phyloP scores from a whole-genome alignment of 2,888 invertebrate genomes.

The Parnassius mnemosyne region DNA sequence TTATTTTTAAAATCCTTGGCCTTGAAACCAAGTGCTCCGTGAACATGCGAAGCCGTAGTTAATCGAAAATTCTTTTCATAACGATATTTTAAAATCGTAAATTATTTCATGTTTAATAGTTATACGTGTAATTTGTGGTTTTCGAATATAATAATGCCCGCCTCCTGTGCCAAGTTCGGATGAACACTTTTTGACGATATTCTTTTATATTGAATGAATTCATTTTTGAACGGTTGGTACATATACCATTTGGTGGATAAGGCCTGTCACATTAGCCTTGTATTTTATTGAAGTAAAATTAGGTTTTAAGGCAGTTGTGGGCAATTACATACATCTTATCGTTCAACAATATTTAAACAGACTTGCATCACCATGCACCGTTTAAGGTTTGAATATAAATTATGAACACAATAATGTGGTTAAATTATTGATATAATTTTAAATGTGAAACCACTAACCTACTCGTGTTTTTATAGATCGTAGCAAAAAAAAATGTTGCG shows the following conservation, averaged over 20 bases:
- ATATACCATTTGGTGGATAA: constrained; percentile 23
- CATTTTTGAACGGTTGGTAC: constrained; percentile 6
- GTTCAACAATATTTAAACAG: constrained; percentile 2
- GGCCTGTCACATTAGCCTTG: constrained; percentile 18
- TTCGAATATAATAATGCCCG: constrained; percentile 29
- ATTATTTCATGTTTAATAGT: constrained; percentile 31
- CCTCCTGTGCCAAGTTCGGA: constrained; percentile 20
- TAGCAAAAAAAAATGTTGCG: too few relatives aligned
- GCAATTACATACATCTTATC: constrained; percentile 14
- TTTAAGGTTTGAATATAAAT: too few relatives aligned
- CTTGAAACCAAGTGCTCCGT: constrained; percentile 58
- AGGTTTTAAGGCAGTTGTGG: constrained; percentile 7
- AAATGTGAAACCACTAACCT: too few relatives aligned
- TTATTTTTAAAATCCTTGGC: constrained; percentile 48
- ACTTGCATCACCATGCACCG: too few relatives aligned
- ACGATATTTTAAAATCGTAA: constrained; percentile 37
- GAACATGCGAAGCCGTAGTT: constrained; percentile 29
- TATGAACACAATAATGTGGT: too few relatives aligned
- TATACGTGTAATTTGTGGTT: constrained; percentile 50
- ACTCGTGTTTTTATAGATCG: too few relatives aligned
- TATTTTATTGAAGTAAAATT: constrained; percentile 17
- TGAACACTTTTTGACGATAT: constrained; percentile 30
- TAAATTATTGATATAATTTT: too few relatives aligned
- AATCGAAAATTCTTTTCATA: constrained; percentile 36
- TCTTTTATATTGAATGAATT: constrained; percentile 8